Conservation (phyloP, 2,113 vertebrate species). For the Edolisoma coerulescens region DNA sequence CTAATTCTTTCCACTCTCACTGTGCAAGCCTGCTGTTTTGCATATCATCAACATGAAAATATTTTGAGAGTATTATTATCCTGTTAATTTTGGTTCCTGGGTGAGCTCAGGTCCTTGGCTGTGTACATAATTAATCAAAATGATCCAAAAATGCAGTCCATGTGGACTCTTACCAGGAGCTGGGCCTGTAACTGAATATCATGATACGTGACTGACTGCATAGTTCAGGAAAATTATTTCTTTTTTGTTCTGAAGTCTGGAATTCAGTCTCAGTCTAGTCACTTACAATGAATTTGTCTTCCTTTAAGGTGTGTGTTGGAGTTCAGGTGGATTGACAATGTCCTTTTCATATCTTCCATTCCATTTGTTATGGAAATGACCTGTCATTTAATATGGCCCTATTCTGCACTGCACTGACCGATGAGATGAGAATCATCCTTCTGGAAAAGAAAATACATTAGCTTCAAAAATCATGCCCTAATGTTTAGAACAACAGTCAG, state of each 20-base stretch:
- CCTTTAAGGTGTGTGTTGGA: neutral
- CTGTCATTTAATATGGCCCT: neutral
- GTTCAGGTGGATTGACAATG: neutral
- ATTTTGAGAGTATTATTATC: neutral
- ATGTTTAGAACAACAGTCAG: neutral
- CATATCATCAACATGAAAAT: neutral
- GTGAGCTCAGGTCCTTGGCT: neutral
- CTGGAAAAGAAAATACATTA: conserved; percentile 2
- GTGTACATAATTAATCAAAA: neutral
- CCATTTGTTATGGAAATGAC: conserved; percentile 17
- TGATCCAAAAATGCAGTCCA: neutral
- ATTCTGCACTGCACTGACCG: neutral
- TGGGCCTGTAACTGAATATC: neutral
- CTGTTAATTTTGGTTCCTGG: neutral
- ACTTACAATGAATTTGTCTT: neutral
- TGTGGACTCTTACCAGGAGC: neutral
- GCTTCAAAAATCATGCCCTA: neutral
- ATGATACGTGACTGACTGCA: neutral
- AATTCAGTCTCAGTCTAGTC: neutral
- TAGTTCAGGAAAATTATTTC: neutral
- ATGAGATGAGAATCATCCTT: neutral
- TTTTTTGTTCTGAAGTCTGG: neutral
- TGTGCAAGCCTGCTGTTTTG: neutral
- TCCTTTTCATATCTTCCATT: neutral
- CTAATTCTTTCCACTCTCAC: neutral